Conservation (phyloP, 2,113 vertebrate species). For the Hemiscyllium ocellatum region DNA sequence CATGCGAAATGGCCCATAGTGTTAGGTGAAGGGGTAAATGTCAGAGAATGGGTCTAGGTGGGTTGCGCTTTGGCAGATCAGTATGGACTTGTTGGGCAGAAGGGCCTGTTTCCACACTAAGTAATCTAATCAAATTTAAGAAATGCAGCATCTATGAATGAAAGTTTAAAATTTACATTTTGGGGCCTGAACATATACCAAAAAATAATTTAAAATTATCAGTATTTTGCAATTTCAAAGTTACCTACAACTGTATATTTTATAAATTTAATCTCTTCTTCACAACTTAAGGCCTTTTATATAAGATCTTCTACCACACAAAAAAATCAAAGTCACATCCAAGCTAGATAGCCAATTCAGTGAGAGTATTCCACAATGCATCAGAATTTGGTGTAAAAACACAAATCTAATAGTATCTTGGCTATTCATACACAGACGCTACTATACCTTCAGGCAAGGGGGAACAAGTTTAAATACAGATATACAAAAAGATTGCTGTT, state of each 20-base stretch:
- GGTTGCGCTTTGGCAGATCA: no score
- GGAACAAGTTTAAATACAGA: neutral
- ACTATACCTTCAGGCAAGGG: neutral
- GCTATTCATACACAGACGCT: neutral
- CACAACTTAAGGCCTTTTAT: neutral
- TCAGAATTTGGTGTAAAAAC: neutral
- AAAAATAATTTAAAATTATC: neutral
- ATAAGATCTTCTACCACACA: neutral
- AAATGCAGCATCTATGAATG: neutral
- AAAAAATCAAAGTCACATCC: neutral
- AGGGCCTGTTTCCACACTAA: no score
- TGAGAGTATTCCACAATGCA: neutral
- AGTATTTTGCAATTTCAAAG: neutral
- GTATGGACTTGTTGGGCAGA: no score
- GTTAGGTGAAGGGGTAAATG: no score
- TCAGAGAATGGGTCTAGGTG: no score
- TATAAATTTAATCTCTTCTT: neutral
- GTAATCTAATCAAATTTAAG: no score
- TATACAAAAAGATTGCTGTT: neutral
- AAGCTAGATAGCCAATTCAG: neutral
- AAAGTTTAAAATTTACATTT: neutral
- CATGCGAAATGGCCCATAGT: no score
- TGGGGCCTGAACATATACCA: neutral
- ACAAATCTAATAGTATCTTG: neutral
- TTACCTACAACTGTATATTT: neutral